Conservation (phyloP, 1,140 invertebrate species). For the Spodoptera frugiperda region DNA sequence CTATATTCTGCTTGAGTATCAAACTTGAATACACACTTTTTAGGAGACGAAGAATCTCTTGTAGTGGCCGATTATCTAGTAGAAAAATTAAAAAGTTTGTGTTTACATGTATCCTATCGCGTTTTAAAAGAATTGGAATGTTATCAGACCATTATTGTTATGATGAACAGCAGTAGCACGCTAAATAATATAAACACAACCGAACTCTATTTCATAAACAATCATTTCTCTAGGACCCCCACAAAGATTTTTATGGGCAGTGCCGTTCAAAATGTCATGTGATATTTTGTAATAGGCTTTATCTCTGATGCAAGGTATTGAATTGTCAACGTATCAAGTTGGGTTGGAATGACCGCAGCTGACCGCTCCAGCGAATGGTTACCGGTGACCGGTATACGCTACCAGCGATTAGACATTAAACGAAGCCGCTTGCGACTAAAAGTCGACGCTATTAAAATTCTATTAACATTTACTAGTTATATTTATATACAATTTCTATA, state of each 20-base stretch:
- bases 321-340: slow-evolving; percentile 58
- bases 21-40: too few species aligned
- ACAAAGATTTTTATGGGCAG: slow-evolving; percentile 49
- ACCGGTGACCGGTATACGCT: slow-evolving; percentile 13
- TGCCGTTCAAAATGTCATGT: slow-evolving; percentile 49
- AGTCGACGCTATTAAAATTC: slow-evolving; percentile 40
- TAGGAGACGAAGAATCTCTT: too few species aligned
- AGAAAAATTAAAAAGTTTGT: too few species aligned
- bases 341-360: neutral
- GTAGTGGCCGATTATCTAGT: too few species aligned
- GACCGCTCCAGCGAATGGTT: neutral
- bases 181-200: too few species aligned
- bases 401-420: slow-evolving; percentile 25
- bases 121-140: too few species aligned
- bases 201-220: neutral
- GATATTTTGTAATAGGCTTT: slow-evolving; percentile 59
- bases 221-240: neutral
- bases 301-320: slow-evolving; percentile 57
- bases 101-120: too few species aligned
- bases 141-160: too few species aligned
- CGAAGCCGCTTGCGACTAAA: slow-evolving; percentile 26
- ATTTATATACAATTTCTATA: slow-evolving; percentile 22
- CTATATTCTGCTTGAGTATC: too few species aligned
- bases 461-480: slow-evolving; percentile 10
- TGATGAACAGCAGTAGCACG: too few species aligned